phyloP scores from a whole-genome alignment of 2,797 vertebrate genomes.

The Lithobates pipiens region DNA sequence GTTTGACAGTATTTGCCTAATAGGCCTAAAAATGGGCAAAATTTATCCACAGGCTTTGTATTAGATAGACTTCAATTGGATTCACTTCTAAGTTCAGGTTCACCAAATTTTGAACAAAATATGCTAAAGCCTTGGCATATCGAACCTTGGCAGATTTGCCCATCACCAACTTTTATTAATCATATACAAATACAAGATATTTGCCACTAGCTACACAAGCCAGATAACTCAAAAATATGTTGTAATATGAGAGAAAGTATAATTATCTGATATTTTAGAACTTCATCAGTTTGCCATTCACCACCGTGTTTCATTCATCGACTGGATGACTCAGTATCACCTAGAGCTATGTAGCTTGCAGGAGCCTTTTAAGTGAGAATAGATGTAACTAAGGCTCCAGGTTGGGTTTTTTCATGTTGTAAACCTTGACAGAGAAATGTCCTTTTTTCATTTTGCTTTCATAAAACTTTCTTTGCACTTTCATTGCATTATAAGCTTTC shows the following conservation, averaged over 20 bases:
- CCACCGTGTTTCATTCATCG: conserved; percentile 42
- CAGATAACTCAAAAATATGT: not conserved
- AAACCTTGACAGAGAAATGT: conserved; percentile 63
- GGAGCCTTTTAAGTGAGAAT: conserved; percentile 60
- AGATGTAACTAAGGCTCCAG: conserved; percentile 55
- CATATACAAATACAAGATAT: not conserved
- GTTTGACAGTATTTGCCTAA: too few relatives aligned
- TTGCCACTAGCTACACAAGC: too few relatives aligned
- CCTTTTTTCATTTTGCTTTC: conserved; percentile 65
- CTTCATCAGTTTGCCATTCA: conserved; percentile 58
- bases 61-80: too few relatives aligned
- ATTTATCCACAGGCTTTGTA: too few relatives aligned
- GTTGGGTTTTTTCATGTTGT: conserved; percentile 56
- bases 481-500: conserved; percentile 63
- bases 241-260: not conserved
- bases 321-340: conserved; percentile 60
- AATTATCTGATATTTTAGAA: conserved; percentile 61
- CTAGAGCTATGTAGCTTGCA: conserved; percentile 32
- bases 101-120: too few relatives aligned
- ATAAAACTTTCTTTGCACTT: conserved; percentile 62
- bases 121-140: too few relatives aligned
- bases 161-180: too few relatives aligned
- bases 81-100: too few relatives aligned
- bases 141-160: too few relatives aligned
- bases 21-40: too few relatives aligned